Base-by-base conservation (phyloP, 1,140 invertebrate species). In the Heliconius melpomene region DNA sequence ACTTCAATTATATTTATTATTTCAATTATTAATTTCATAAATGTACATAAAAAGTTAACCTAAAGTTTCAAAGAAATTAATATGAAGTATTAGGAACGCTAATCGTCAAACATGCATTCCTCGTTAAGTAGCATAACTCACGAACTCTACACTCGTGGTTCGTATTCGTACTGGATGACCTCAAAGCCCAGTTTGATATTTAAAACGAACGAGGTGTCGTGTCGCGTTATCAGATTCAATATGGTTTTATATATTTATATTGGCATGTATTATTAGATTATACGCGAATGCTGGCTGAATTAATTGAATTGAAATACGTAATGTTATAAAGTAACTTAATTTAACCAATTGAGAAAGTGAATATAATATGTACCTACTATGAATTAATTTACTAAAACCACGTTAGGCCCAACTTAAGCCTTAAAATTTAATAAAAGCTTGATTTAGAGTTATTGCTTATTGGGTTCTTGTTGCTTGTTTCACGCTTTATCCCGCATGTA, bases 101-200 rank as follows among this genome's bases (percentile, higher is more conserved):
- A 66, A 66, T 57, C 20, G 11, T 66, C 23, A 66, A 66, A 66
- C 8, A 66, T 66, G 23, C 60, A 9, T 66, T 16, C 3, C 3
- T 26, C 11, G n/a, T 57, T 57, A 57, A 57, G 7, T 57, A 11
- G n/a, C 8, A 60, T 60, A 60, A 66, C 60, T 26, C 23, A 66
- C 60, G 23, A 26, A 66, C 13, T 13, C 26, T 13, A 52, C 2
- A 52, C 50, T 52, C 2, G 50, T 52, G 18, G 18, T 52, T 52
- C 16, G 50, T 20, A 20, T n/a, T 29, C 11, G 26, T 66, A 29
- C 23, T 16, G 26, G 23, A 29, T 66, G 60, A 66, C 60, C 60
- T 66, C 60, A 66, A 66, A 66, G 60, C 60, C 60, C 60, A 66
- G 23, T 66, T 66, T 29, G 60, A 66, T 66, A 66, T 66, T 66